Conservation (phyloP, 2,888 invertebrate species). For the Bellardia bayeri region DNA sequence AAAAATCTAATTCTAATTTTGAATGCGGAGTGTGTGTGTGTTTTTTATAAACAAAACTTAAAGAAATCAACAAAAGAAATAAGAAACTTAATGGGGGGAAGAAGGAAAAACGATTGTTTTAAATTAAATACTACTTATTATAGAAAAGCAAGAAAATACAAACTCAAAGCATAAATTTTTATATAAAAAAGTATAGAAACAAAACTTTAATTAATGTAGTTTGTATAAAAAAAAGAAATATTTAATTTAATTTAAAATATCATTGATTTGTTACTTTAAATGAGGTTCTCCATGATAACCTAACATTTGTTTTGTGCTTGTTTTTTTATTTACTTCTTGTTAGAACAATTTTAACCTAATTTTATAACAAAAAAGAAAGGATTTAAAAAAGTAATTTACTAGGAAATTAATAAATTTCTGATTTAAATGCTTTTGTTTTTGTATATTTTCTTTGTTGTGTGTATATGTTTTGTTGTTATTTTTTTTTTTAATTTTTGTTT, state of each 20-base stretch:
- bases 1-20: not conserved
- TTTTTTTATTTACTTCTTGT: conserved; percentile 50
- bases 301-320: conserved; percentile 65
- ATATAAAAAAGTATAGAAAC: conserved; percentile 19
- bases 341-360: conserved; percentile 58
- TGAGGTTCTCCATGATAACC: conserved; percentile 68
- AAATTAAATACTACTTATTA: conserved; percentile 47
- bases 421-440: not conserved
- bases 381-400: conserved; percentile 3
- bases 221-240: conserved; percentile 18
- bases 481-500: conserved; percentile 30
- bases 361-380: conserved; percentile 4
- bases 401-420: not conserved
- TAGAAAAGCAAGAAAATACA: conserved; percentile 56
- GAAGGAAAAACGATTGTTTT: conserved; percentile 22
- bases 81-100: conserved; percentile 47
- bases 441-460: conserved; percentile 5
- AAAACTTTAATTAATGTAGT: conserved; percentile 26
- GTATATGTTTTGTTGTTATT: conserved; percentile 4
- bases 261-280: conserved; percentile 21
- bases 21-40: conserved; percentile 9
- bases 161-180: conserved; percentile 66
- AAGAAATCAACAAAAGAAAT: conserved; percentile 73
- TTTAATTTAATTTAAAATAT: conserved; percentile 33
- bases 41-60: conserved; percentile 57